Conservation (phyloP, 2,797 vertebrate genomes). For the Alcedo quadribrachys region DNA sequence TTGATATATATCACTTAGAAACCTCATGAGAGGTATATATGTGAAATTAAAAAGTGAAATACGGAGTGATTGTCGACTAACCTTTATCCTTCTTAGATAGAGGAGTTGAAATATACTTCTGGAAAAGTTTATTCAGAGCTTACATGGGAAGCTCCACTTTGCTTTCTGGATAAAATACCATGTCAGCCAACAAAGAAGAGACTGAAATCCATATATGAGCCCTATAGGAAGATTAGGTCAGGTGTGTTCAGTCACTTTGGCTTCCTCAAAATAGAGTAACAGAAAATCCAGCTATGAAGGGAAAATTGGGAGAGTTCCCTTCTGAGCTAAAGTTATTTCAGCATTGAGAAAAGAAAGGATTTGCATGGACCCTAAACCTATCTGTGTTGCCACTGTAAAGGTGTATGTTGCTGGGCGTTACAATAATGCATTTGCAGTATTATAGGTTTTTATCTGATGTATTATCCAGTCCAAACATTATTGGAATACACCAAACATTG, state of each 20-base stretch:
- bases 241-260: not conserved
- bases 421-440: not conserved
- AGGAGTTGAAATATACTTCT: not conserved
- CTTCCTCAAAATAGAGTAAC: constrained; percentile 24
- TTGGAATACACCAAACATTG: not conserved
- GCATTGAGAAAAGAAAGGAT: not conserved
- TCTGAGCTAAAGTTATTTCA: not conserved
- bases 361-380: not conserved
- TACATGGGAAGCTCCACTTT: not conserved
- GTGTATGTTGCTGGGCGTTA: not conserved
- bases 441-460: not conserved
- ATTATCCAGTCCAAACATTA: not conserved
- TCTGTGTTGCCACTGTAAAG: not conserved
- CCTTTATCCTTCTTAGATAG: not conserved
- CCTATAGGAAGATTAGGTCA: constrained; percentile 2
- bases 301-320: not conserved
- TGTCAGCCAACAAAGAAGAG: fast-evolving
- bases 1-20: not conserved
- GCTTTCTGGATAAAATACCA: not conserved
- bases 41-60: not conserved
- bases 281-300: not conserved
- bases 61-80: not conserved
- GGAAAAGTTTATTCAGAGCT: constrained; percentile 3
- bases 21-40: not conserved
- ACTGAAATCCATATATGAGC: not conserved